Conservation (phyloP, 1,140 invertebrate genomes). For the Phthorimaea operculella region DNA sequence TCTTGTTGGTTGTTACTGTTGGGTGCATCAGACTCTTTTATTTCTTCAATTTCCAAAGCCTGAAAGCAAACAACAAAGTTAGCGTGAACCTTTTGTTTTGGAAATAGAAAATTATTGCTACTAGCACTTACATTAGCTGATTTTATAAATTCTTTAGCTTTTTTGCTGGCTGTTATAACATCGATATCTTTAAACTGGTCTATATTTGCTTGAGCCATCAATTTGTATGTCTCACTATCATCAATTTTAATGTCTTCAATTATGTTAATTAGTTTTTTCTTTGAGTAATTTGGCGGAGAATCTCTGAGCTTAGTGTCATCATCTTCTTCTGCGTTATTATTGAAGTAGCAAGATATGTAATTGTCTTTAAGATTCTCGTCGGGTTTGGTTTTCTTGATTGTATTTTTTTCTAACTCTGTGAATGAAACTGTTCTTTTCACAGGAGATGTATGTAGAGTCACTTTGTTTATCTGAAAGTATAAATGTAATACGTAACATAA, state of each 20-base stretch:
- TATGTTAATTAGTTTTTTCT: conserved; percentile 47
- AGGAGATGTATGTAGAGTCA: not conserved
- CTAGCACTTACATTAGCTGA: not conserved
- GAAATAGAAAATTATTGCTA: too few relatives aligned
- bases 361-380: not conserved
- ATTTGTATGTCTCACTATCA: conserved; percentile 30
- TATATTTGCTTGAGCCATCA: conserved; percentile 33
- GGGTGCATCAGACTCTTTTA: conserved; percentile 30
- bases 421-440: not conserved
- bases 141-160: not conserved
- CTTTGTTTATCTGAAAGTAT: not conserved
- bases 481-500: not conserved
- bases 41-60: conserved; percentile 16
- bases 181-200: conserved; percentile 17
- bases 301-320: conserved; percentile 7
- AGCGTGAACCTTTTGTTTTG: not conserved
- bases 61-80: not conserved
- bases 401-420: not conserved
- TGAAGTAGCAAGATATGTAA: not conserved
- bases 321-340: not conserved
- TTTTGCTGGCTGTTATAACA: conserved; percentile 13
- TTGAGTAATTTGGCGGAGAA: conserved; percentile 25
- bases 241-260: conserved; percentile 44
- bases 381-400: not conserved
- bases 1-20: conserved; percentile 14